Conservation (phyloP, 2,888 invertebrate species). For the Neria commutata region DNA sequence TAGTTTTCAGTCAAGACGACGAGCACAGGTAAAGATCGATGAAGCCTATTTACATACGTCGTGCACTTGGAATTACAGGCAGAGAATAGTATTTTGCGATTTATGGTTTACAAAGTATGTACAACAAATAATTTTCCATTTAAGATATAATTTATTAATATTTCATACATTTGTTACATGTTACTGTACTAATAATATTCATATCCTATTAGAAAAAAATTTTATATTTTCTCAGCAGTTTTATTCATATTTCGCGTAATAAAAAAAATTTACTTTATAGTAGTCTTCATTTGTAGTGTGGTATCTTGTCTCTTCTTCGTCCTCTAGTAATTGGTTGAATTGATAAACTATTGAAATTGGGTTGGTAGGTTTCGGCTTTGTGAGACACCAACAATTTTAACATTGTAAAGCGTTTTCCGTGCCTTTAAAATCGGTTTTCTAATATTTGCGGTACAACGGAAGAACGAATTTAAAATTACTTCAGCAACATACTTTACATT, state of each 20-base stretch:
- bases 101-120: not conserved
- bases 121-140: not conserved
- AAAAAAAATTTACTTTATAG: not conserved
- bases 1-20: too few relatives aligned
- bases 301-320: constrained; percentile 15
- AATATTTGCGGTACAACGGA: too few relatives aligned
- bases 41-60: too few relatives aligned
- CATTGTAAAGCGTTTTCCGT: too few relatives aligned
- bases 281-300: constrained; percentile 9
- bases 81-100: too few relatives aligned
- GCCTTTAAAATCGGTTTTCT: too few relatives aligned
- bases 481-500: not conserved
- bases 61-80: too few relatives aligned
- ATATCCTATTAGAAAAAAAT: constrained; percentile 21
- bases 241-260: constrained; percentile 16
- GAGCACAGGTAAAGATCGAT: too few relatives aligned
- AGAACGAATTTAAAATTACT: too few relatives aligned
- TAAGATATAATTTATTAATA: constrained; percentile 20
- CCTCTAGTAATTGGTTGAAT: constrained; percentile 1
- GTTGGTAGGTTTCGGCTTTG: not conserved
- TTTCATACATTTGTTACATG: constrained; percentile 13
- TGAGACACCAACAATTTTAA: not conserved
- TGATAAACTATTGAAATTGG: not conserved
- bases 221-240: not conserved
- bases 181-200: constrained; percentile 12